Base-by-base conservation (phyloP, 64 coral and sea anemone species). In the Porites lutea region DNA sequence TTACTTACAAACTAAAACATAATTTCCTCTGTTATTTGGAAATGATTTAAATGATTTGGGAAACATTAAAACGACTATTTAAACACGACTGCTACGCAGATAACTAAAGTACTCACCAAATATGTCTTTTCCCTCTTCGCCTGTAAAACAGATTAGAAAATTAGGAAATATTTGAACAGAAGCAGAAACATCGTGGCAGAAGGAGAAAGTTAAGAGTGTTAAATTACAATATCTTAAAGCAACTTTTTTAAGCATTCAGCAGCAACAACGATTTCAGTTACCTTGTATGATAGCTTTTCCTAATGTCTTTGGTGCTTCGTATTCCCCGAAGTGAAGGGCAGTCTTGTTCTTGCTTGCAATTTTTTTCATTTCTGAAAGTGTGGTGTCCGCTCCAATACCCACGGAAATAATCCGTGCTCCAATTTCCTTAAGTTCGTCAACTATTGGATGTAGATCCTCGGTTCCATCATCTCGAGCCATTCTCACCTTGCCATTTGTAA, bases 221-320 rank as follows among this genome's bases (percentile, higher is more conserved):
- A 55, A 8, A 55, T 5, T 54, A 54, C 9, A 54, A 54, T n/a
- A 54, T 54, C 4, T 54, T 54, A 54, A 54, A 5, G 9, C 52
- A 4, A 5, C 9, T 9, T 4, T 5, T 9, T 54, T 54, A 54
- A 54, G 9, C 9, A 54, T 9, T 5, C n/a, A n/a, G n/a, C n/a
- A n/a, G n/a, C n/a, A n/a, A n/a, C n/a, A 55, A 55, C 6, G 53
- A 55, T 55, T 55, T 55, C 6, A 8, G 6, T 11, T 79, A 59
- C 77, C 77, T 27, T 79, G 77, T 79, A 79, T 59, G 53, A 79
- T 58, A 13, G 77, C 77, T 59, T 8, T 79, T 59, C 77, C 77
- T 12, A 79, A 23, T 59, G 77, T 79, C 53, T 20, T 58, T 27
- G 77, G 52, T n/a, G 49, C 6, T 37, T 79, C 77, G n/a, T 22